phyloP scores from a whole-genome alignment of 2,888 invertebrate genomes.

The Linhomoeus sp. region DNA sequence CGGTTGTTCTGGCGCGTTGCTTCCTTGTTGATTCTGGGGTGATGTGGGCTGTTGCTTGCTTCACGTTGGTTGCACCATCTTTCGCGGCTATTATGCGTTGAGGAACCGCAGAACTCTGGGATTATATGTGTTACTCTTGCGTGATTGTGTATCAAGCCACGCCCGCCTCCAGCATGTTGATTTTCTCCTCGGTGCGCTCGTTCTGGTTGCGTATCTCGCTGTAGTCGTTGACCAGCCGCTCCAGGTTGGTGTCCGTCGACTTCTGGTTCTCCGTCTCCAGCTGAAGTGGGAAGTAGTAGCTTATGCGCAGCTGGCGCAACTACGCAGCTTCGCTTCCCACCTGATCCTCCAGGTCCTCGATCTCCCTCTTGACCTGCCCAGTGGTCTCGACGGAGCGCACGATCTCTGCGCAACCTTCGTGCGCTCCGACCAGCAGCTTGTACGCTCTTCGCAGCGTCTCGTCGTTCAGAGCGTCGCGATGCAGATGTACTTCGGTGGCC shows the following conservation, averaged over 20 bases:
- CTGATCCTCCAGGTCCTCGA: constrained; percentile 76
- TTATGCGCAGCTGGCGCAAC: too few relatives aligned
- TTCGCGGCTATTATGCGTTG: too few relatives aligned
- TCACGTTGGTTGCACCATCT: too few relatives aligned
- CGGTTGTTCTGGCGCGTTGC: too few relatives aligned
- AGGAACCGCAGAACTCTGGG: too few relatives aligned
- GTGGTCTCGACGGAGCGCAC: constrained; percentile 65
- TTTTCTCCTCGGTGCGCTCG: neutral
- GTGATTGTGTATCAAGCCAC: too few relatives aligned
- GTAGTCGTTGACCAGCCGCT: constrained; percentile 55
- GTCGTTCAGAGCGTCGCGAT: constrained; percentile 70
- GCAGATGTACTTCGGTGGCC: constrained; percentile 76
- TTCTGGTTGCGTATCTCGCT: constrained; percentile 54
- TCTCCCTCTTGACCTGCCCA: constrained; percentile 61
- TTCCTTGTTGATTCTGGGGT: too few relatives aligned
- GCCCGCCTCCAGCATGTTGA: neutral
- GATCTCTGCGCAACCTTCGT: constrained; percentile 44
- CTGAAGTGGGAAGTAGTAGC: too few relatives aligned
- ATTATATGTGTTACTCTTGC: too few relatives aligned
- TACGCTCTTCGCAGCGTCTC: constrained; percentile 70
- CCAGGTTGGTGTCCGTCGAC: constrained; percentile 42
- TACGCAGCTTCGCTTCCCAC: too few relatives aligned
- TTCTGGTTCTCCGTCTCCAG: constrained; percentile 55
- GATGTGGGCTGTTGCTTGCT: too few relatives aligned
- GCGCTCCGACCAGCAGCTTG: constrained; percentile 64